A percentile compares a stretch with the other conserved stretches of the same genome.
phyloP scores from a whole-genome alignment of 1,140 invertebrate species.

The Lasioglossum baleicum region DNA sequence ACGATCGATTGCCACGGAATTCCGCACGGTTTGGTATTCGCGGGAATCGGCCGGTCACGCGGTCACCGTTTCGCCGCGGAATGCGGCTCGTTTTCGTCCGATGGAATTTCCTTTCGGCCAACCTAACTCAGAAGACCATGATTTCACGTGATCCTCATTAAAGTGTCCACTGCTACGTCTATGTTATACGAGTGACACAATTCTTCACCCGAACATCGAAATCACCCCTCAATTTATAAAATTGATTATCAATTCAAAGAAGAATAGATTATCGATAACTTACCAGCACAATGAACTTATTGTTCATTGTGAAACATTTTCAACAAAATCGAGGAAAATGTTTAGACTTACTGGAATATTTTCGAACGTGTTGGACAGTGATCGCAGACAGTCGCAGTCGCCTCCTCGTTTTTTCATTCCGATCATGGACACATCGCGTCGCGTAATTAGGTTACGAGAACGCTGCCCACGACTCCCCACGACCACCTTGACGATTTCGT shows the following conservation, averaged over 20 bases:
- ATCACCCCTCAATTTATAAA: too few species aligned
- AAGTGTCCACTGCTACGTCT: background rate
- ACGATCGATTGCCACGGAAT: conserved; percentile 8
- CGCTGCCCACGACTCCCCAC: conserved; percentile 21
- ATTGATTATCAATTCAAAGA: too few species aligned
- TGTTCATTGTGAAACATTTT: too few species aligned
- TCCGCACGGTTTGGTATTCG: background rate
- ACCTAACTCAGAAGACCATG: background rate
- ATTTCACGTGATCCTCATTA: conserved; percentile 36
- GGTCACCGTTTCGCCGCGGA: conserved; percentile 7
- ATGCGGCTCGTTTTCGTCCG: conserved; percentile 10
- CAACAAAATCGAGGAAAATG: too few species aligned
- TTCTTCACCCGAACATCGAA: too few species aligned
- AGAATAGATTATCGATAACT: too few species aligned
- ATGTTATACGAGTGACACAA: too few species aligned
- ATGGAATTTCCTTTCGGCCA: conserved; percentile 38
- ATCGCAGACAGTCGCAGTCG: too few species aligned
- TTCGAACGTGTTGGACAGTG: too few species aligned
- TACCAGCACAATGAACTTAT: too few species aligned
- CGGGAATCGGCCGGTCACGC: background rate
- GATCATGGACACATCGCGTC: conserved; percentile 43
- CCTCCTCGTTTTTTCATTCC: conserved; percentile 47
- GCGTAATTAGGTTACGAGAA: conserved; percentile 72
- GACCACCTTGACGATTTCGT: conserved; percentile 20
- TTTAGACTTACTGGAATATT: too few species aligned